Conservation (phyloP, 2,113 vertebrate genomes). For the Vombatus ursinus region DNA sequence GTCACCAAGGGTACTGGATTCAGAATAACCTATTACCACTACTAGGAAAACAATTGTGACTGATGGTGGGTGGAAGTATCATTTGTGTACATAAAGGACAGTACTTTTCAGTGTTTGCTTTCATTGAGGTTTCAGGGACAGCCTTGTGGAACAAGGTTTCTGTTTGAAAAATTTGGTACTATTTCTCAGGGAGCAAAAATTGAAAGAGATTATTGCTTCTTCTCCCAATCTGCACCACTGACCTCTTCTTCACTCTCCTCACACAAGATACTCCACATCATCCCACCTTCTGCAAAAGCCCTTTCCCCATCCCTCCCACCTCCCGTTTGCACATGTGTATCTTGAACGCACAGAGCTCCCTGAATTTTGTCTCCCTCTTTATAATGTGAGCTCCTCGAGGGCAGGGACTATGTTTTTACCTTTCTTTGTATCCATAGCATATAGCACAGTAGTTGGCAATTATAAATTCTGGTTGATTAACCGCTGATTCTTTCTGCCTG, state of each 20-base stretch:
- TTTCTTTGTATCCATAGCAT: too few species aligned
- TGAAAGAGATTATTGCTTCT: neutral
- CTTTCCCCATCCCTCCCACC: neutral
- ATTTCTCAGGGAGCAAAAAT: neutral
- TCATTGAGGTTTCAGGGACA: neutral
- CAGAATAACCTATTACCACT: neutral
- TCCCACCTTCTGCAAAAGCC: neutral
- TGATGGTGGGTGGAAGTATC: neutral
- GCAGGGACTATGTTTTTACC: neutral
- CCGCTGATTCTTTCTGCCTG: too few species aligned
- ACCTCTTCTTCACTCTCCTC: neutral
- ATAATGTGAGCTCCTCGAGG: neutral
- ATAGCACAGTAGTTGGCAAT: too few species aligned
- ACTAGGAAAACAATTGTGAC: neutral
- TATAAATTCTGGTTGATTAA: too few species aligned
- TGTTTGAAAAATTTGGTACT: neutral
- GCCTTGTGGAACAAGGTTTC: neutral
- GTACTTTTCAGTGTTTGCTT: neutral
- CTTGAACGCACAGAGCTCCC: neutral
- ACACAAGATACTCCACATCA: neutral
- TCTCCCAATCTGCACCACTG: neutral
- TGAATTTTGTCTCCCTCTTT: neutral
- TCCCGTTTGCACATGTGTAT: neutral
- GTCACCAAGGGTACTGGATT: neutral
- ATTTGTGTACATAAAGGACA: neutral